These are phyloP conservation scores for Hystrix brachyura DNA, from an alignment of 2,113 vertebrate genomes.

Conservation along the genomic window DNA sequence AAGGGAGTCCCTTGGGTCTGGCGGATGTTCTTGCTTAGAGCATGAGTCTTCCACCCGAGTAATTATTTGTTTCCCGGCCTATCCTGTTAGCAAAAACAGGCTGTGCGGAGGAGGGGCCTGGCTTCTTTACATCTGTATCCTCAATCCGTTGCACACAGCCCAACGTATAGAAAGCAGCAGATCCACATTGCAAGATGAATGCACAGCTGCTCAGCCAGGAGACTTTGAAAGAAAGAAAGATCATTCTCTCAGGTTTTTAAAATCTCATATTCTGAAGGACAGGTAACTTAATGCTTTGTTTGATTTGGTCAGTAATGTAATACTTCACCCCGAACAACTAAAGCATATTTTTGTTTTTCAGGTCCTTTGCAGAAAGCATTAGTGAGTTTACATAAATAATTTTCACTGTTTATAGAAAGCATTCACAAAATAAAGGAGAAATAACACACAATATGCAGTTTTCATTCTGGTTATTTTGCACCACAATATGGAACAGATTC, in stretches of 20 bases:
- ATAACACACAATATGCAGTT: neutral
- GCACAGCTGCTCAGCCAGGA: neutral
- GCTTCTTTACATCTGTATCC: neutral
- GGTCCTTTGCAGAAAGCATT: conserved; percentile 47
- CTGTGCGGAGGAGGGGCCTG: neutral
- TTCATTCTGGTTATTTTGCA: conserved; percentile 33
- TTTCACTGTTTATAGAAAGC: conserved; percentile 32
- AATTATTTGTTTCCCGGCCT: conserved; percentile 50
- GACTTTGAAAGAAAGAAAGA: conserved; percentile 24
- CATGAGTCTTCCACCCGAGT: neutral
- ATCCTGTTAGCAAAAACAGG: neutral
- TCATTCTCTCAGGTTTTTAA: neutral
- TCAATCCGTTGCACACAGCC: neutral
- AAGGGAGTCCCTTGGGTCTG: neutral
- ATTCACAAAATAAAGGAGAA: conserved; percentile 47
- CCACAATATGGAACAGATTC: conserved; percentile 53
- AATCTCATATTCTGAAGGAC: conserved; percentile 32
- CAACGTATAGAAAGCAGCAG: neutral
- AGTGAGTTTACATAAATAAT: conserved; percentile 52
- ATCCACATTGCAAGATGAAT: neutral
- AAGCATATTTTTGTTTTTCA: conserved; percentile 23
- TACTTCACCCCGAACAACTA: neutral
- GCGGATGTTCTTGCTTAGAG: conserved; percentile 28
- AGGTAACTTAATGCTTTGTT: conserved; percentile 38
- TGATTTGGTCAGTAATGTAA: neutral